These are phyloP conservation scores for Chromoteleia sp. DNA, from an alignment of 2,888 invertebrate species.

Conservation along the genomic window DNA sequence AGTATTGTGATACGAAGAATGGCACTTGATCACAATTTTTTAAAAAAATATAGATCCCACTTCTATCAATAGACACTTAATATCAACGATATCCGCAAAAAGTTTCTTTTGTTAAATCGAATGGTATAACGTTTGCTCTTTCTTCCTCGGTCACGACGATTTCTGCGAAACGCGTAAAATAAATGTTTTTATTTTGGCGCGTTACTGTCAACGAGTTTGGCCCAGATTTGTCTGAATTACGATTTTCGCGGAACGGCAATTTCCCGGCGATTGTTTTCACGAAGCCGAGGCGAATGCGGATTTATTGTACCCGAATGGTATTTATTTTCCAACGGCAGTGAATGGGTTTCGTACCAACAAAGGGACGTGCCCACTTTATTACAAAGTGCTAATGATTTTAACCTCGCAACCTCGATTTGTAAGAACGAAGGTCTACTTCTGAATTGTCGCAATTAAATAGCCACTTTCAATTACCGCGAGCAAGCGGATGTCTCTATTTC, in stretches of 20 bases:
- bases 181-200: conserved; percentile 45
- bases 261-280: conserved; percentile 42
- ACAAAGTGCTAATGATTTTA: conserved; percentile 54
- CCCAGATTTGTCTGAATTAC: conserved; percentile 32
- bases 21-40: too few species aligned
- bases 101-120: not conserved
- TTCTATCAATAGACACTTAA: not conserved
- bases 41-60: conserved; percentile 2
- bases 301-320: conserved; percentile 35
- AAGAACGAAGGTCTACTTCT: conserved; percentile 35
- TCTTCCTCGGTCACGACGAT: not conserved
- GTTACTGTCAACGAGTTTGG: conserved; percentile 34
- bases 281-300: conserved; percentile 9
- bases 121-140: conserved; percentile 2
- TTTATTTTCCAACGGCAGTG: conserved; percentile 40
- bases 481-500: conserved; percentile 26
- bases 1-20: too few species aligned
- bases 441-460: conserved; percentile 29
- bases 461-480: conserved; percentile 44
- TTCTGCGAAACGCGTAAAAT: conserved; percentile 41
- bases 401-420: conserved; percentile 55
- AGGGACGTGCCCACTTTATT: conserved; percentile 54
- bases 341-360: conserved; percentile 39
- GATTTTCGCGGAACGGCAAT: conserved; percentile 37
- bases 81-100: conserved; percentile 8